These are phyloP conservation scores for Gracilinanus agilis DNA, from an alignment of 2,113 vertebrate species.

Conservation along the genomic window DNA sequence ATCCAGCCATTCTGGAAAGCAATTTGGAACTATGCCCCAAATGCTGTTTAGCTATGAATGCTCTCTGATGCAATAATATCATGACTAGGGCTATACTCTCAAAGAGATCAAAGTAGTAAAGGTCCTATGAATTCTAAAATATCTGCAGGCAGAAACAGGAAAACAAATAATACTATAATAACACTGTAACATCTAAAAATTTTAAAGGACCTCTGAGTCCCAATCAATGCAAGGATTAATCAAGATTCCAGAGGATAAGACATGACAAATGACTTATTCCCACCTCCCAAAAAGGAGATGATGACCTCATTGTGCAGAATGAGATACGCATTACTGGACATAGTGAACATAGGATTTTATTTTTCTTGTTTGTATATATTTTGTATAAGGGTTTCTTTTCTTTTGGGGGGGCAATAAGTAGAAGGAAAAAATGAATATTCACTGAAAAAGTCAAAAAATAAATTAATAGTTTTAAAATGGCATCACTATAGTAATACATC, in stretches of 20 bases:
- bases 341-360: no score
- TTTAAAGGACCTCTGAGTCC: neutral
- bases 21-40: neutral
- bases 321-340: no score
- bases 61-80: neutral
- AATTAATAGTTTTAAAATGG: neutral
- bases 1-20: neutral
- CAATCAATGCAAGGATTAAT: neutral
- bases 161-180: neutral
- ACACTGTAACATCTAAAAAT: neutral
- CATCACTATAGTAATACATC: neutral
- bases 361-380: neutral
- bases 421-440: neutral
- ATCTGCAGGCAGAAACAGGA: neutral
- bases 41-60: neutral
- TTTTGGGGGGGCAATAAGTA: neutral
- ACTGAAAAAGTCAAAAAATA: neutral
- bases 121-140: neutral
- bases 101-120: neutral
- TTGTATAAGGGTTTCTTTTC: neutral
- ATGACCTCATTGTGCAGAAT: no score
- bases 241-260: neutral
- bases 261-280: no score
- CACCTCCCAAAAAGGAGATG: no score
- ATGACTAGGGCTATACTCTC: no score